These are phyloP conservation scores for human DNA, from an alignment of 2,113 vertebrate genomes.

Conservation along the genomic window GRCh38 chr11:25495001-25495500, in stretches of 20 bases:
- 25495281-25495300: not conserved
- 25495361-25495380: not conserved
- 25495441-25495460: not conserved
- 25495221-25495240: not conserved
- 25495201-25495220: not conserved
- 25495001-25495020: too few relatives aligned
- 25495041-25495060: too few relatives aligned
- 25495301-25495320: not conserved
- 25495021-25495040: too few relatives aligned
- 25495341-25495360: not conserved
- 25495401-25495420: not conserved
- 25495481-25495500: not conserved
- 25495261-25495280: not conserved
- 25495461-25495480: not conserved
- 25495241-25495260: not conserved
- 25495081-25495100: too few relatives aligned
- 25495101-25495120: not conserved
- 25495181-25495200: not conserved
- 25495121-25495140: not conserved
- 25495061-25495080: too few relatives aligned
- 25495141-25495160: not conserved
- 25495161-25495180: not conserved
- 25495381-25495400: not conserved
- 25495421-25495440: not conserved
- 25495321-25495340: not conserved